Conservation (phyloP, 2,888 invertebrate genomes). For the Sesamia inferens region DNA sequence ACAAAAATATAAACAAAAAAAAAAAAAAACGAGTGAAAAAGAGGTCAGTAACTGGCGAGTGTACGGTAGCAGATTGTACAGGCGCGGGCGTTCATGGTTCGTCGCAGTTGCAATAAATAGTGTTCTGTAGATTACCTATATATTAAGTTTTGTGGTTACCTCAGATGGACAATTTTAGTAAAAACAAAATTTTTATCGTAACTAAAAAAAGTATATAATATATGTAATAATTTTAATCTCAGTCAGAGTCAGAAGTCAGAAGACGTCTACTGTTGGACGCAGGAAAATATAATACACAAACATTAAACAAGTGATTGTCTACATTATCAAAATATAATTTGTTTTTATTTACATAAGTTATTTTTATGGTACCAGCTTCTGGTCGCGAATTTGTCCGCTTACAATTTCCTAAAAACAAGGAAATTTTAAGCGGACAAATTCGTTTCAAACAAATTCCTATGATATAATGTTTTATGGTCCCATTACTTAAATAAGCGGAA, state of each 20-base stretch:
- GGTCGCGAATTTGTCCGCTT: no score
- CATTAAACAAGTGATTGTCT: neutral
- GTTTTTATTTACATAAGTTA: no score
- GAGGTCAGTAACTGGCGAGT: slow-evolving; percentile 87
- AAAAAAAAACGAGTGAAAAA: slow-evolving; percentile 69
- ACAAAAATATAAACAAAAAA: slow-evolving; percentile 74
- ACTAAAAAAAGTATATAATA: neutral
- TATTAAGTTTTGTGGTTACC: neutral
- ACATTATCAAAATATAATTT: no score
- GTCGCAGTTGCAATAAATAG: slow-evolving; percentile 1
- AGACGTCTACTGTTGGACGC: neutral
- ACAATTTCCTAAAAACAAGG: no score
- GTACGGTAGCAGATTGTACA: slow-evolving; percentile 78
- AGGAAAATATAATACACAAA: neutral
- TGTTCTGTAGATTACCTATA: neutral
- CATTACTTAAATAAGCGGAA: no score
- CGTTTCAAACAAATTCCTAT: no score
- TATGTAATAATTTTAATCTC: neutral
- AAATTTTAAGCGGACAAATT: no score
- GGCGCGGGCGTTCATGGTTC: slow-evolving; percentile 58
- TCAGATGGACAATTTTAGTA: neutral
- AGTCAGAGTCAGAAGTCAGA: neutral
- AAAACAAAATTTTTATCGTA: neutral
- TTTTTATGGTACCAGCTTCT: no score
- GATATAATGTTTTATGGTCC: neutral